phyloP scores from a whole-genome alignment of 92 coral and sea anemone genomes.

The Epizoanthus illoricatus region DNA sequence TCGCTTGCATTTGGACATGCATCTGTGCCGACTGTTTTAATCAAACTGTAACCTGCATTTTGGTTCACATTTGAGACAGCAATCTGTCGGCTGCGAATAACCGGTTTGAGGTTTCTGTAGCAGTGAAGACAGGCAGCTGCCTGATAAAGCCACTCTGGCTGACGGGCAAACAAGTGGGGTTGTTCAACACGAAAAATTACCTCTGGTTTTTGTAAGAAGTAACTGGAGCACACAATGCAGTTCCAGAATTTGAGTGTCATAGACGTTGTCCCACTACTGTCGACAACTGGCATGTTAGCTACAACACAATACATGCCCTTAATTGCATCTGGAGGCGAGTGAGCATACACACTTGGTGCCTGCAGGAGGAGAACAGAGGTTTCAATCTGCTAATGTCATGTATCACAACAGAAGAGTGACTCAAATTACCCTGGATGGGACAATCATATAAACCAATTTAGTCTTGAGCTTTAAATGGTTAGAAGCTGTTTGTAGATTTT shows the following conservation, averaged over 20 bases:
- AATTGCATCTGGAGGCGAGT: constrained; percentile 58
- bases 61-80: background rate
- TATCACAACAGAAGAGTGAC: background rate
- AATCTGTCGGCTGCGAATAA: constrained; percentile 2
- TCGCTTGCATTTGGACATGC: background rate
- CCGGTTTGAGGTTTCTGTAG: constrained; percentile 40
- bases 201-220: constrained; percentile 93
- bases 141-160: constrained; percentile 97
- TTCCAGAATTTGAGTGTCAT: constrained; percentile 98
- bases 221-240: constrained; percentile 96
- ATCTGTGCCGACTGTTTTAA: background rate
- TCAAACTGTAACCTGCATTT: background rate
- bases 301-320: constrained; percentile 90
- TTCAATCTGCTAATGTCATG: constrained; percentile 31
- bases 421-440: background rate
- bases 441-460: too few relatives aligned
- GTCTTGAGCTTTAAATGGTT: too few relatives aligned
- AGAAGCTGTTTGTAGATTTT: too few relatives aligned
- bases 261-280: constrained; percentile 74
- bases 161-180: constrained; percentile 89
- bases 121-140: constrained; percentile 88
- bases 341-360: constrained; percentile 78
- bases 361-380: constrained; percentile 89
- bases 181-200: constrained; percentile 89
- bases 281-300: constrained; percentile 84